phyloP scores from a whole-genome alignment of 2,113 vertebrate species.

The Myocastor coypus region DNA sequence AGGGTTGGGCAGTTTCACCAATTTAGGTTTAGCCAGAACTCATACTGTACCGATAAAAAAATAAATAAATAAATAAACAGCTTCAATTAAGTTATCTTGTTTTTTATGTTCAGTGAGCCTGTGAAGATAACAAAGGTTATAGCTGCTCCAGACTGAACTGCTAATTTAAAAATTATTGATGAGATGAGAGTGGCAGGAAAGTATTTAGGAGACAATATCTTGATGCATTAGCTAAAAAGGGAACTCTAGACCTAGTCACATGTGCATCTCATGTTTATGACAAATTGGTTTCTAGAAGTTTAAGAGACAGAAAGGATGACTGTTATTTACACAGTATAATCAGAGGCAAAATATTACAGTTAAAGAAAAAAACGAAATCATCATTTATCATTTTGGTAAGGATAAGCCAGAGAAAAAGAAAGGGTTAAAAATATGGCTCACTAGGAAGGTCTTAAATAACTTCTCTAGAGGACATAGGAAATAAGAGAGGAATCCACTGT shows the following conservation, averaged over 20 bases:
- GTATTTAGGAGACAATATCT: background rate
- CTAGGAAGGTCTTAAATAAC: too few species aligned
- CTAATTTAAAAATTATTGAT: conserved; percentile 20
- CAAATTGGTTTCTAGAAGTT: background rate
- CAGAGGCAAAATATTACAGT: background rate
- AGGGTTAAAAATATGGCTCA: background rate
- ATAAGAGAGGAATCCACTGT: background rate
- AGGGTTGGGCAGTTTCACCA: background rate
- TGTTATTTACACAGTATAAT: background rate
- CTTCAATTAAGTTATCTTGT: background rate
- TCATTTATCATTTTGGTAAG: background rate
- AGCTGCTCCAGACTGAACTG: background rate
- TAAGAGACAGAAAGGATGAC: background rate
- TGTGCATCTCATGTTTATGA: background rate
- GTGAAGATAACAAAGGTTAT: background rate
- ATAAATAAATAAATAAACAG: too few species aligned
- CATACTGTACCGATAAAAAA: background rate
- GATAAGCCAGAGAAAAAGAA: background rate
- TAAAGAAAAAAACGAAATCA: background rate
- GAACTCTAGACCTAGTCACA: background rate
- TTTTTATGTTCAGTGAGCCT: background rate
- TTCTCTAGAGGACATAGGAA: background rate
- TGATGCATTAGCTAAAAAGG: background rate
- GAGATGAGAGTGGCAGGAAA: background rate
- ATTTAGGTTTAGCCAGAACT: conserved; percentile 39